These are phyloP conservation scores for Hystrix cristata DNA, from an alignment of 2,113 vertebrate species.

Conservation along the genomic window DNA sequence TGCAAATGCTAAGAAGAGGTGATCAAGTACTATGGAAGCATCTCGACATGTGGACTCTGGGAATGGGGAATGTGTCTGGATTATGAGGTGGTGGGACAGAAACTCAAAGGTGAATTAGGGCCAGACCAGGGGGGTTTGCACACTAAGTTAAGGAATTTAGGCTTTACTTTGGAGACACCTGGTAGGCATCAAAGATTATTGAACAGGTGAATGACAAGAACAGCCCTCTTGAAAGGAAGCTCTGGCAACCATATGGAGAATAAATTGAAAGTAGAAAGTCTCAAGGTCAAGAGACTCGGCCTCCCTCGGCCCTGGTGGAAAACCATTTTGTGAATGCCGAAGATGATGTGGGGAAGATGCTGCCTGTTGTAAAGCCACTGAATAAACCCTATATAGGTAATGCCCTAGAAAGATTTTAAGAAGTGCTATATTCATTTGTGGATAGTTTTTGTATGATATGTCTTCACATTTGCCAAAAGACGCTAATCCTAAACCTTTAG, in stretches of 20 bases:
- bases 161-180: conserved; percentile 73
- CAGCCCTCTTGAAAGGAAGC: conserved; percentile 75
- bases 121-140: conserved; percentile 60
- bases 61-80: conserved; percentile 35
- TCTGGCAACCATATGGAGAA: conserved; percentile 80
- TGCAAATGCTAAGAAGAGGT: conserved; percentile 13
- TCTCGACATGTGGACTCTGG: conserved; percentile 26
- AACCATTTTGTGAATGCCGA: conserved; percentile 30
- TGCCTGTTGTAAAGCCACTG: too few relatives aligned
- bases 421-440: background rate
- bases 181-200: conserved; percentile 83
- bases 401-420: conserved; percentile 13
- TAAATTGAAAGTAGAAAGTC: conserved; percentile 53
- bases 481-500: background rate
- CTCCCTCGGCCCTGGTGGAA: background rate
- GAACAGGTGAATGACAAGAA: conserved; percentile 81
- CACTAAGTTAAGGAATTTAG: conserved; percentile 56
- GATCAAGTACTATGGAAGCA: background rate
- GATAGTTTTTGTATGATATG: background rate
- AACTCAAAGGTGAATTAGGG: conserved; percentile 70
- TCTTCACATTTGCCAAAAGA: conserved; percentile 27
- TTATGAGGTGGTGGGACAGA: conserved; percentile 73
- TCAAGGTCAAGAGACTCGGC: conserved; percentile 18
- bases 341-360: background rate
- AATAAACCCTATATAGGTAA: background rate